Evolutionary conservation across 2,888 invertebrate genomes (phyloP).

Genomic region (Strigamia transsilvanica): DNA sequence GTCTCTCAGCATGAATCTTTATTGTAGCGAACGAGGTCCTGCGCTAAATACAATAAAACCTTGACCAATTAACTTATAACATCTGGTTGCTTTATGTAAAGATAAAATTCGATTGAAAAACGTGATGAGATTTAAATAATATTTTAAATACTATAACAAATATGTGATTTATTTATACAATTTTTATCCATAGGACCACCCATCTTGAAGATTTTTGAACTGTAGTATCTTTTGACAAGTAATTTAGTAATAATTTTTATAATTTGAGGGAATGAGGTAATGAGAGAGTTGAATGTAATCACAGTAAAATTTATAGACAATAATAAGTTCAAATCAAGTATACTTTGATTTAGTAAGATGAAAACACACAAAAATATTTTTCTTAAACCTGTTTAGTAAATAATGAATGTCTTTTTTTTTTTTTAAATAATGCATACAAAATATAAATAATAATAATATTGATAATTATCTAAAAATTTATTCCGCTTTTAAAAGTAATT

Average conservation of each 20-base stretch:
- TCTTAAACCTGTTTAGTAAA: not conserved
- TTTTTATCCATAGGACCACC: not conserved
- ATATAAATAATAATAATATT: not conserved
- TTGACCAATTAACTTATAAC: not conserved
- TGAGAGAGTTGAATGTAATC: not conserved
- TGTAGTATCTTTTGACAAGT: not conserved
- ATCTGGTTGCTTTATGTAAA: not conserved
- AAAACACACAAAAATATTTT: not conserved
- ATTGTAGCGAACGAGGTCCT: not conserved
- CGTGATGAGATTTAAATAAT: not conserved
- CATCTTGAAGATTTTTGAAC: constrained; percentile 15
- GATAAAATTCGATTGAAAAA: not conserved
- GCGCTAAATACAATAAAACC: constrained; percentile 13
- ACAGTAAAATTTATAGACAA: constrained; percentile 14
- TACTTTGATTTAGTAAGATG: not conserved
- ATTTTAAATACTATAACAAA: not conserved
- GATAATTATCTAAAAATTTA: not conserved
- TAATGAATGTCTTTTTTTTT: not conserved
- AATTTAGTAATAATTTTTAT: constrained; percentile 4
- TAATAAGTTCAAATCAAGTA: constrained; percentile 14
- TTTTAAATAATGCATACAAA: too few relatives aligned
- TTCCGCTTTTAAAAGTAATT: not conserved
- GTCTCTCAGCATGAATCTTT: constrained; percentile 4
- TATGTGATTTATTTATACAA: not conserved
- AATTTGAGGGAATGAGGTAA: constrained; percentile 2